Evolutionary conservation across 2,797 vertebrate species (phyloP), one percentile per base, ranked within the genome.

Genomic region (Eulemur rubriventer): DNA sequence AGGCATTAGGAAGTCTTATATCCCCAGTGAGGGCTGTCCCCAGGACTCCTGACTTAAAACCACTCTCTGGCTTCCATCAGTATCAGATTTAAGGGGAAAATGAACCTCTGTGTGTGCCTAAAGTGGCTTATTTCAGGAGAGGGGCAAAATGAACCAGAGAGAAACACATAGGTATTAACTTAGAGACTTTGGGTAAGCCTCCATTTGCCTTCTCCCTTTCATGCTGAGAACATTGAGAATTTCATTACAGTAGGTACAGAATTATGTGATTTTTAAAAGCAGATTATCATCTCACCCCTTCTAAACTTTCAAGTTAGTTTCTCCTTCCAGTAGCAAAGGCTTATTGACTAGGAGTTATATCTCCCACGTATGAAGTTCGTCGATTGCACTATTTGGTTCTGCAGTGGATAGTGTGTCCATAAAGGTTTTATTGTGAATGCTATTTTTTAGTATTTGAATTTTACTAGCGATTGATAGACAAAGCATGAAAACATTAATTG

Each of bases 101-200:
- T 33, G 81, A 81, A 57, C 55, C 26, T 83, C 35, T 63, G 8
- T 57, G 16, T 67, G 46, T 69, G n/a, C 12, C n/a, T 59, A 38
- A 70, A 80, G 50, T 73, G 65, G n/a, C 65, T 80, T 65, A 63
- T 92, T 94, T 97, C 80, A 88, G 94, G 63, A 94, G 35, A 79
- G 41, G 17, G 41, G 57, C 48, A 61, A 76, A 57, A 43, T 43
- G 26, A 90, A 33, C 4, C 69, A 61, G 69, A 92, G 88, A 85
- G 46, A 82, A 94, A 76, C 46, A 65, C 26, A 28, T n/a, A 50
- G 69, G 26, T 76, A 35, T 67, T 33, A 76, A 33, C 41, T 63
- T 70, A 52, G 22, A 83, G 48, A 75, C 76, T 93, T 69, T 13
- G 1, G n/a, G 59, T 48, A 73, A 72, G n/a, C 82, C 30, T 72